Conservation (phyloP, 2,797 vertebrate species). For the Crenuchus spilurus region DNA sequence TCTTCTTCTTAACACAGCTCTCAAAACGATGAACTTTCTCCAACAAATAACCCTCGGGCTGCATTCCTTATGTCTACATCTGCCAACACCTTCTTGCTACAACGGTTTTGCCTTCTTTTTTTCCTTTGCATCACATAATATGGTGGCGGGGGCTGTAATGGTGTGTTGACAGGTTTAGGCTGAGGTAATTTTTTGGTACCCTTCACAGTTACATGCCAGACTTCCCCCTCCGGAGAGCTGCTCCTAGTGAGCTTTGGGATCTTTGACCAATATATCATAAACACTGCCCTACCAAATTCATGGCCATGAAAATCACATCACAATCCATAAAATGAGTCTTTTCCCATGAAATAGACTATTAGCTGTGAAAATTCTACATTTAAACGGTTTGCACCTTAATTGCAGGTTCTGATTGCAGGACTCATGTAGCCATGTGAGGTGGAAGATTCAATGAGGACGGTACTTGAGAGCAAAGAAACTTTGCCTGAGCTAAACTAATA, state of each 20-base stretch:
- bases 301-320: too few species aligned
- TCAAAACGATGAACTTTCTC: conserved; percentile 50
- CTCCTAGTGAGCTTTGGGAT: conserved; percentile 59
- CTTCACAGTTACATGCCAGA: conserved; percentile 73
- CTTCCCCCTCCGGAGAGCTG: conserved; percentile 60
- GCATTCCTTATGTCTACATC: conserved; percentile 77
- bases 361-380: too few species aligned
- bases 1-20: conserved; percentile 47
- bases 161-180: conserved; percentile 83
- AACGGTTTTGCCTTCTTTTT: conserved; percentile 63
- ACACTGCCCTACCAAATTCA: too few species aligned
- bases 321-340: too few species aligned
- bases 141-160: conserved; percentile 77
- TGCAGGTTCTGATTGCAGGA: too few species aligned
- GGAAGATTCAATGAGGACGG: too few species aligned
- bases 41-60: conserved; percentile 71
- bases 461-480: too few species aligned
- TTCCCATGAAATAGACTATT: too few species aligned
- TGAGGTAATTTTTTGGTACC: conserved; percentile 78
- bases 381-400: too few species aligned
- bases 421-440: too few species aligned
- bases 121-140: conserved; percentile 69
- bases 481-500: too few species aligned
- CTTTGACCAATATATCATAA: conserved; percentile 28
- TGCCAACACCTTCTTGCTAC: conserved; percentile 84